A percentile compares a stretch with the other conserved stretches of the same genome.
phyloP scores from a whole-genome alignment of 2,113 vertebrate genomes.

The Opisthocomus hoazin region DNA sequence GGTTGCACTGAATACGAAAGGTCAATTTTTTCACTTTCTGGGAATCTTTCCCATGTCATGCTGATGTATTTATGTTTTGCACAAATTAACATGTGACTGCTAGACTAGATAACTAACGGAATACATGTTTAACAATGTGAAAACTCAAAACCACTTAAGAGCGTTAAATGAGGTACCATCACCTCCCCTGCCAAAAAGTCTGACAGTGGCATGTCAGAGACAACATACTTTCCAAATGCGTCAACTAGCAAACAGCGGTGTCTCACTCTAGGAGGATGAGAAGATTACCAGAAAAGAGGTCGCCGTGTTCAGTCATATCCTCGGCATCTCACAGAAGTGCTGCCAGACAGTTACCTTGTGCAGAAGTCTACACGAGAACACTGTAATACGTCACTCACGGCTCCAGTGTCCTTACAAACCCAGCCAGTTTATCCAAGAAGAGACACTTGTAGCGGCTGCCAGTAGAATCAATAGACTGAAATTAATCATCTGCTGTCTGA shows the following conservation, averaged over 20 bases:
- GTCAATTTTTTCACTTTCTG: background rate
- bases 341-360: background rate
- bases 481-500: slow-evolving; percentile 23
- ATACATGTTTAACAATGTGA: slow-evolving; percentile 7
- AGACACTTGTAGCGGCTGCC: background rate
- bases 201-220: background rate
- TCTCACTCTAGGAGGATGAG: background rate
- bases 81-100: background rate
- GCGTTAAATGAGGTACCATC: background rate
- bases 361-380: background rate
- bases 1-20: background rate
- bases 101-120: background rate
- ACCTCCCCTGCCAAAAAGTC: background rate
- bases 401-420: background rate
- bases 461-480: slow-evolving; percentile 5
- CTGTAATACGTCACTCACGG: background rate
- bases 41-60: background rate
- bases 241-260: background rate
- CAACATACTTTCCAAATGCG: background rate
- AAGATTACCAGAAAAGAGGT: background rate
- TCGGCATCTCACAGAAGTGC: background rate
- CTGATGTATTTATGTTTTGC: background rate
- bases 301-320: background rate
- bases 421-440: background rate
- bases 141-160: background rate